Base-by-base conservation (phyloP, 2,888 invertebrate genomes). In the Melieria omissa region DNA sequence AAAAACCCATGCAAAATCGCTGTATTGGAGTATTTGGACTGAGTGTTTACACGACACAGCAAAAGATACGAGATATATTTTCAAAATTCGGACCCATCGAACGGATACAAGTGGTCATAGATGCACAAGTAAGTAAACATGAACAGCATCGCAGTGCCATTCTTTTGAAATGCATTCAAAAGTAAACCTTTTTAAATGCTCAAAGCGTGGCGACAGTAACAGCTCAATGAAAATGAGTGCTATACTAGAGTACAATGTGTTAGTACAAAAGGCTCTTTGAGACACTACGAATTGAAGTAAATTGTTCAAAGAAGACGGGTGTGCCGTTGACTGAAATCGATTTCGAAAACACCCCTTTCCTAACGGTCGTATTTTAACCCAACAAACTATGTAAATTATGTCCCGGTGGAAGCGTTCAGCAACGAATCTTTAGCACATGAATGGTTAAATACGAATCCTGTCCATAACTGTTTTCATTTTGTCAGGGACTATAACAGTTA, bases 11-110 rank as follows among this genome's bases (percentile, higher is more conserved):
- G 75, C 94, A 95, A 4, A 94, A 93, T 62, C 90, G 95, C 68
- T 98, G 98, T 84, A 89, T 99, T 64, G 99, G 99, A 16, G 93
- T 99, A 10, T 99, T 99, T 87, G 98, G 98, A 4, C 89, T 99
- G 71, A 97, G 95, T 83, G 91, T 97, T 69, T 93, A 94, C 87
- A 99, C 98, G 0, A 94, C 96, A 1, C 98, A 98, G 85, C 91
- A 94, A 80, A 95, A 97, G 86, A 90, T 99, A 57, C 92, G 94
- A 83, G 95, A 97, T 81, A 94, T 98, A 77, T 98, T 99, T 88
- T 92, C 92, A 61, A 95, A 96, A 85, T 98, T 92, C 85, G 98
- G 98, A 3, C 93, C 93, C 0, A 93, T 99, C 47, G 96, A 98
- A 84, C 92, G 95, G 84, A 93, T 96, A 42, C 95, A 97, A 88